Conservation (phyloP, 2,797 vertebrate species). For the Siniperca undulata region DNA sequence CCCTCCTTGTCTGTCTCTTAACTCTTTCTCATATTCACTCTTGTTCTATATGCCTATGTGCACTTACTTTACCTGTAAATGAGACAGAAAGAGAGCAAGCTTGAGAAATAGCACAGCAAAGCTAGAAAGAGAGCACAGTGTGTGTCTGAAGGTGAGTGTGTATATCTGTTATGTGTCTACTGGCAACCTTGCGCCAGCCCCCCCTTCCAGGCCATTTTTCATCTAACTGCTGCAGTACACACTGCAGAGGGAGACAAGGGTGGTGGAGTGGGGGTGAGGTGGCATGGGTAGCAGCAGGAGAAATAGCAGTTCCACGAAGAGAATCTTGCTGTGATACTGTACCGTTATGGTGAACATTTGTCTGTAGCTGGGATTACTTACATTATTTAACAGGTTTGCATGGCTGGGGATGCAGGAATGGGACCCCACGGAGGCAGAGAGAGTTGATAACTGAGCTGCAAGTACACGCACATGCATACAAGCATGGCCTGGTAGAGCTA, state of each 20-base stretch:
- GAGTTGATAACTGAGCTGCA: conserved; percentile 45
- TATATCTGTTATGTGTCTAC: conserved; percentile 72
- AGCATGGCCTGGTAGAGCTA: conserved; percentile 47
- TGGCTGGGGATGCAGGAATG: conserved; percentile 26
- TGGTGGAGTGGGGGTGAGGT: conserved; percentile 18
- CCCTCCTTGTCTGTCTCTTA: conserved; percentile 11
- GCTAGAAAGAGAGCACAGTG: conserved; percentile 41
- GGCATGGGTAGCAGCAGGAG: conserved; percentile 48
- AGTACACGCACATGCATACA: conserved; percentile 40
- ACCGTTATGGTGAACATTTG: conserved; percentile 5
- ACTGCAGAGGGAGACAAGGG: conserved; percentile 73
- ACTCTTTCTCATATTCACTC: conserved; percentile 26
- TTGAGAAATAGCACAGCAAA: conserved; percentile 39
- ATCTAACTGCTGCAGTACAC: conserved; percentile 78
- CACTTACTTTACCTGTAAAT: conserved; percentile 25
- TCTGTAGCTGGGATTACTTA: conserved; percentile 20
- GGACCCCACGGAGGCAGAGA: conserved; percentile 23
- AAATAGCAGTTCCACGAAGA: conserved; percentile 28
- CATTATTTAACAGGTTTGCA: conserved; percentile 48
- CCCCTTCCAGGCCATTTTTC: conserved; percentile 76
- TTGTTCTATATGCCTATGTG: conserved; percentile 10
- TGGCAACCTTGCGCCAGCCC: conserved; percentile 76
- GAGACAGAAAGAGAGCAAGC: conserved; percentile 56
- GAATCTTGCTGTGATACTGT: conserved; percentile 28
- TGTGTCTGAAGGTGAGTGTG: conserved; percentile 71